Percentiles rank a stretch among this genome's conserved stretches.
These are phyloP conservation scores for Epistrophella euchroma DNA, from an alignment of 2,888 invertebrate genomes.

Conservation along the genomic window DNA sequence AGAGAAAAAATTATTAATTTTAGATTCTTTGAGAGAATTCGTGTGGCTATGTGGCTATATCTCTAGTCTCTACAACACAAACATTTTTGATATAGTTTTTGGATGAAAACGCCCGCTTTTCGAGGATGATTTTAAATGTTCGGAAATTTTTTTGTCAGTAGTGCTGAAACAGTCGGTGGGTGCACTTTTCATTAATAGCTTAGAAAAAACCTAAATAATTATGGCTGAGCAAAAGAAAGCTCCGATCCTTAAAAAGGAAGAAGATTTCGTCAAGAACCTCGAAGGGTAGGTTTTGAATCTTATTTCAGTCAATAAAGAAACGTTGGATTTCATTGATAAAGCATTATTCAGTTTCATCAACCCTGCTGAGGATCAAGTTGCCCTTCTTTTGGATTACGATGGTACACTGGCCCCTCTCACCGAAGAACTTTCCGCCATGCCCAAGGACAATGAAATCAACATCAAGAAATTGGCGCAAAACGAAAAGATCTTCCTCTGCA, in stretches of 20 bases:
- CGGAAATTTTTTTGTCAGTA: conserved; percentile 65
- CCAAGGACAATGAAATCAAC: conserved; percentile 90
- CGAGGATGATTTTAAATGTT: conserved; percentile 63
- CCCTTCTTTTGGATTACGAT: conserved; percentile 89
- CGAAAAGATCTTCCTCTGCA: conserved; percentile 89
- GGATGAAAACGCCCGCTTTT: conserved; percentile 60
- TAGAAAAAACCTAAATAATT: conserved; percentile 61
- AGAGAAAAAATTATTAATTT: conserved; percentile 70
- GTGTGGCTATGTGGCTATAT: conserved; percentile 36
- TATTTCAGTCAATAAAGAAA: not conserved
- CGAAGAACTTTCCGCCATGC: conserved; percentile 86
- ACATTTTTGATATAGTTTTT: conserved; percentile 17
- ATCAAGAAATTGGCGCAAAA: conserved; percentile 88
- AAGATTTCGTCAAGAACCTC: conserved; percentile 82
- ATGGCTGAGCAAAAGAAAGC: conserved; percentile 84
- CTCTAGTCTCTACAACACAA: conserved; percentile 27
- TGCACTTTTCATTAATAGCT: conserved; percentile 63
- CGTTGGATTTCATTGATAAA: conserved; percentile 24
- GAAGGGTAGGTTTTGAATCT: conserved; percentile 80
- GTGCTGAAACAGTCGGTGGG: conserved; percentile 72
- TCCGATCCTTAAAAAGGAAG: conserved; percentile 82
- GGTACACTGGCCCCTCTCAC: conserved; percentile 91
- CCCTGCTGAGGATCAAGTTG: conserved; percentile 87
- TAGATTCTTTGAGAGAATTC: conserved; percentile 71
- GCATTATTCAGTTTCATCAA: conserved; percentile 84